Percentiles rank a stretch among this genome's conserved stretches.
These are phyloP conservation scores for Ctenopoma multispine DNA, from an alignment of 2,797 vertebrate species.

Conservation along the genomic window DNA sequence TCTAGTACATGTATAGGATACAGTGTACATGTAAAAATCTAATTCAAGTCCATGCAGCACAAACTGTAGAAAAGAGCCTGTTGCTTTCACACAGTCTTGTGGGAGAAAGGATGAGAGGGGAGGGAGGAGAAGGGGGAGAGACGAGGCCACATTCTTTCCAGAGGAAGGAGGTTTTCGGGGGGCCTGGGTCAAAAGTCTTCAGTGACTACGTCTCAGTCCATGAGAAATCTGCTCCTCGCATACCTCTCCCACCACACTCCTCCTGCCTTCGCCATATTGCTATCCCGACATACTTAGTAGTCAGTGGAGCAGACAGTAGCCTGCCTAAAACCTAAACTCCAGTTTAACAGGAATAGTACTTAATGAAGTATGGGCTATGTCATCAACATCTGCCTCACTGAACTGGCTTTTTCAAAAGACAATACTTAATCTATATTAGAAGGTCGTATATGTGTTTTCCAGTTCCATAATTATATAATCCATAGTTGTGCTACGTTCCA, in stretches of 20 bases:
- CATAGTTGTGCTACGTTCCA: slow-evolving; percentile 19
- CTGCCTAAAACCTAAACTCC: neutral
- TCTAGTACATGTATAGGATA: too few species aligned
- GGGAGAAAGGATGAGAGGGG: slow-evolving; percentile 60
- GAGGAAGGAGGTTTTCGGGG: slow-evolving; percentile 79
- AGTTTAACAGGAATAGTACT: neutral
- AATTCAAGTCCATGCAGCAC: too few species aligned
- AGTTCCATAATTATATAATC: slow-evolving; percentile 6
- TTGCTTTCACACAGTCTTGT: slow-evolving; percentile 63
- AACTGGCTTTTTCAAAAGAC: neutral
- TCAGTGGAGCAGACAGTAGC: too few species aligned
- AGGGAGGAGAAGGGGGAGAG: slow-evolving; percentile 37
- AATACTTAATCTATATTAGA: neutral
- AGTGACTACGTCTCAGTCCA: slow-evolving; percentile 68
- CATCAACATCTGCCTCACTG: neutral
- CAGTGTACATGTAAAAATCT: too few species aligned
- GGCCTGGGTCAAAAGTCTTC: slow-evolving; percentile 79
- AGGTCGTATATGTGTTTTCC: neutral
- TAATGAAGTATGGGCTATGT: neutral
- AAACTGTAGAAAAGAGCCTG: too few species aligned
- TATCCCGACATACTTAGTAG: slow-evolving; percentile 49
- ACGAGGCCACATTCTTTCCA: slow-evolving; percentile 82
- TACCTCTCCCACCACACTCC: slow-evolving; percentile 67
- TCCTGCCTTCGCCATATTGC: slow-evolving; percentile 40
- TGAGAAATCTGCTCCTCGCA: slow-evolving; percentile 77